phyloP scores from a whole-genome alignment of 2,888 invertebrate genomes.

The Drosophila quinaria region DNA sequence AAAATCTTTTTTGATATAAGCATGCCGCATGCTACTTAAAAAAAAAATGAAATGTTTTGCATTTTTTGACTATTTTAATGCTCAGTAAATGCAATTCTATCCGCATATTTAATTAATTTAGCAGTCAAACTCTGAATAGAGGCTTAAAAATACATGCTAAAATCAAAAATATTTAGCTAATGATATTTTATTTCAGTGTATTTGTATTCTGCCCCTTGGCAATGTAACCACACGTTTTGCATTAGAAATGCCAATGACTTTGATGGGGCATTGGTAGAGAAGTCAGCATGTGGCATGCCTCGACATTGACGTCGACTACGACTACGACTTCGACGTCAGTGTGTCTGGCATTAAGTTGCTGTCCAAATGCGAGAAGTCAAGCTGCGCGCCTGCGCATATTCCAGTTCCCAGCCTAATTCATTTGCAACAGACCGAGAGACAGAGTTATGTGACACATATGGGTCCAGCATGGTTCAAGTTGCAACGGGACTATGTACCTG shows the following conservation, averaged over 20 bases:
- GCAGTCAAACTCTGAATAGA: no score
- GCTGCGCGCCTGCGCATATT: slow-evolving; percentile 74
- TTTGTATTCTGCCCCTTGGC: background rate
- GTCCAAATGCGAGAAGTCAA: slow-evolving; percentile 49
- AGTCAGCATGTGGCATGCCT: slow-evolving; percentile 69
- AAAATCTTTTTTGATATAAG: no score
- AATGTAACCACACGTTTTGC: slow-evolving; percentile 72
- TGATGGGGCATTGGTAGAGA: slow-evolving; percentile 46
- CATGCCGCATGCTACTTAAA: no score
- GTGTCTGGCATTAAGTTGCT: slow-evolving; percentile 58
- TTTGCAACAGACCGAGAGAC: slow-evolving; percentile 35
- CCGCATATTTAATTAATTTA: no score
- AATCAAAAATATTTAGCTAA: no score
- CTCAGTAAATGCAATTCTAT: no score
- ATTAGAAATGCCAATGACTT: slow-evolving; percentile 64
- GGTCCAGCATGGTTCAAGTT: slow-evolving; percentile 15
- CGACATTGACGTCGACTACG: background rate
- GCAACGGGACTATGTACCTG: slow-evolving; percentile 30
- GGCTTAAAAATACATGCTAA: no score
- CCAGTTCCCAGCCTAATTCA: slow-evolving; percentile 9
- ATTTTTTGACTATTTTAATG: no score
- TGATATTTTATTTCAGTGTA: no score
- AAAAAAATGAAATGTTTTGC: no score
- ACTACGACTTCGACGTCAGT: slow-evolving; percentile 41
- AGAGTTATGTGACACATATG: slow-evolving; percentile 71